These are phyloP conservation scores for Pogoniulus pusillus DNA, from an alignment of 2,797 vertebrate genomes.

Conservation along the genomic window DNA sequence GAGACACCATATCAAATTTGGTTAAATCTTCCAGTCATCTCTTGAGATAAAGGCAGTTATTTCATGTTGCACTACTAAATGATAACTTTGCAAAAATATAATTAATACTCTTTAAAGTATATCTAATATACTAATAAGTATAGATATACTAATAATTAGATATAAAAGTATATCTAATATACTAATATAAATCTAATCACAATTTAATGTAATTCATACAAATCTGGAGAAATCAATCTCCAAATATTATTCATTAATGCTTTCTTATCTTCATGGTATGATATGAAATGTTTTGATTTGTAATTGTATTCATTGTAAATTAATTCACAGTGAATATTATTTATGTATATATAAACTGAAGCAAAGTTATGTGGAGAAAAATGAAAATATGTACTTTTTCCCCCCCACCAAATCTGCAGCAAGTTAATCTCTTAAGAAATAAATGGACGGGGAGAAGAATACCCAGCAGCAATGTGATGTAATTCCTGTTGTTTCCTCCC, in stretches of 20 bases:
- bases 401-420: neutral
- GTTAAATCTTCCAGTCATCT: conserved; percentile 23
- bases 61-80: neutral
- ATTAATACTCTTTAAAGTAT: neutral
- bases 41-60: neutral
- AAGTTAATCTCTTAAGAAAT: neutral
- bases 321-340: neutral
- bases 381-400: neutral
- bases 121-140: too few species aligned
- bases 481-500: neutral
- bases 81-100: neutral
- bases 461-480: neutral
- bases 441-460: neutral
- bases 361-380: neutral
- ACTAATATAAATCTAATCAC: too few species aligned
- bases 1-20: neutral
- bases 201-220: neutral
- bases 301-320: neutral
- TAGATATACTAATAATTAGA: too few species aligned
- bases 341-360: neutral
- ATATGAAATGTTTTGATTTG: neutral
- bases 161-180: too few species aligned
- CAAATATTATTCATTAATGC: neutral
- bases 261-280: neutral
- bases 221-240: neutral